Evolutionary conservation across 2,797 vertebrate species (phyloP), one percentile per base, ranked within the genome.

Genomic region (Eulemur mongoz): DNA sequence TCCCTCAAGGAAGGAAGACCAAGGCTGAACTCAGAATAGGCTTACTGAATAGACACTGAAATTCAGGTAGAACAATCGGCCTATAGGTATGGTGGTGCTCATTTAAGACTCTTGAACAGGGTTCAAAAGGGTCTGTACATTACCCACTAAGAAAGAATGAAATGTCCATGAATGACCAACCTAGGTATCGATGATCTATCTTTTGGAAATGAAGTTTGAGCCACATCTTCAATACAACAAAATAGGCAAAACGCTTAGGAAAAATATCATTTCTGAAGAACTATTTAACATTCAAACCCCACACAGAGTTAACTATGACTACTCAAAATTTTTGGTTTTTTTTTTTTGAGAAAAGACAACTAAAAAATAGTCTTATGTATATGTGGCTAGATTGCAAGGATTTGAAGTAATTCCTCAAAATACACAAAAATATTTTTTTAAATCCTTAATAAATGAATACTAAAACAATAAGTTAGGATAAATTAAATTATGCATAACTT

Each of bases 401-500:
- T 82, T 43, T 95, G 18, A 91, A 67, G 12, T 63, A 59, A 86
- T 59, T 89, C 61, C 80, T 57, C 73, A 73, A 38, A 73, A 84
- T 0, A 93, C 2, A 72, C 25, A 85, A 13, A 17, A 50, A 83
- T 8, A 59, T 43, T 27, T 50, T 45, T 38, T 67, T 25, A 43
- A 96, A 73, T 40, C 57, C 65, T 79, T 75, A 75, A 92, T 11
- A 80, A 57, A 32, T 76, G 32, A 89, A 76, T 18, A 88, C 14
- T 73, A 52, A 81, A 76, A 83, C 35, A 93, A 22, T n/a, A 43
- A 54, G 18, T 30, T 30, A 93, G 67, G 30, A 69, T 75, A 93
- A 89, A 76, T 80, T 35, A 89, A 96, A 95, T 92, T 38, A 96
- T 76, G 25, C 20, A 17, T 75, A 72, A 98, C 99, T 99, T 98